Evolutionary conservation across 2,888 invertebrate genomes (phyloP).

Genomic region (Acronicta psi): DNA sequence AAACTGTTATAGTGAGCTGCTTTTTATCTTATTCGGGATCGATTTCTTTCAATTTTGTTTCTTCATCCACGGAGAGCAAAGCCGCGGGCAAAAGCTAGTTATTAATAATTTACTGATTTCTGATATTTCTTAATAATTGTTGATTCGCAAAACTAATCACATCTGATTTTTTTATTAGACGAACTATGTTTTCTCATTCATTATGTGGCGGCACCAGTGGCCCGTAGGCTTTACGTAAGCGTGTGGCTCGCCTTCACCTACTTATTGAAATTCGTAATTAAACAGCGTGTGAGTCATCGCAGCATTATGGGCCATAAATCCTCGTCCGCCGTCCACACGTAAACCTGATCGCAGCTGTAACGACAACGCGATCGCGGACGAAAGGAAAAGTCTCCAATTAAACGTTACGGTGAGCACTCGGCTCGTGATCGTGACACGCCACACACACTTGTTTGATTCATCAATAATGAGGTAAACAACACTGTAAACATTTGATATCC

Average conservation of each 20-base stretch:
- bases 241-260: constrained; percentile 77
- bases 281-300: constrained; percentile 58
- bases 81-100: no score
- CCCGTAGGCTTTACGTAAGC: constrained; percentile 49
- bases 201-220: constrained; percentile 24
- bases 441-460: constrained; percentile 17
- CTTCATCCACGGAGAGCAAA: no score
- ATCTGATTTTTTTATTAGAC: constrained; percentile 27
- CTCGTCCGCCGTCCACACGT: constrained; percentile 26
- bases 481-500: neutral
- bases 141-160: neutral
- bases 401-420: constrained; percentile 17
- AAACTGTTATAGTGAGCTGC: no score
- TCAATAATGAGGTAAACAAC: constrained; percentile 5
- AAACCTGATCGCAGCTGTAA: constrained; percentile 42
- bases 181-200: constrained; percentile 20
- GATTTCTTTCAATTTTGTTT: no score
- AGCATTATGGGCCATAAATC: constrained; percentile 49
- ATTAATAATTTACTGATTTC: no score
- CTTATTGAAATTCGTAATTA: constrained; percentile 65
- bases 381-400: constrained; percentile 50
- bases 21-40: no score
- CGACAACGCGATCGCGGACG: constrained; percentile 8
- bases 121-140: no score
- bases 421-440: constrained; percentile 5